These are phyloP conservation scores for Gallirallus australis DNA, from an alignment of 2,797 vertebrate genomes.

Conservation along the genomic window DNA sequence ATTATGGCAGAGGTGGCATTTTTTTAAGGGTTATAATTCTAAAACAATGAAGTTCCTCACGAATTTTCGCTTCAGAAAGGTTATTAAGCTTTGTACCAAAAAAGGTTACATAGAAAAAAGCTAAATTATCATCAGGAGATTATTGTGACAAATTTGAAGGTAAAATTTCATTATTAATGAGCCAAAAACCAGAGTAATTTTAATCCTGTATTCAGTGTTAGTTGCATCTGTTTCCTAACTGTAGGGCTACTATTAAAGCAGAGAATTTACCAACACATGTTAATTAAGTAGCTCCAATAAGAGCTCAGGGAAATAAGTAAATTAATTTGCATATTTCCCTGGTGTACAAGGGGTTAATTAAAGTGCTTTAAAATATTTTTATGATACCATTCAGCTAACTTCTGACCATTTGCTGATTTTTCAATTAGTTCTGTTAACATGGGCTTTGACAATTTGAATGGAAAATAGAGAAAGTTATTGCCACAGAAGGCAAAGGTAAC, in stretches of 20 bases:
- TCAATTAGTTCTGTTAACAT: not conserved
- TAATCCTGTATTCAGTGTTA: not conserved
- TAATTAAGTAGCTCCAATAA: not conserved
- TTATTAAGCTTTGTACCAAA: not conserved
- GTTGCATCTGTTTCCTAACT: not conserved
- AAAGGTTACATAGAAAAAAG: not conserved
- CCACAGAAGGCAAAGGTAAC: not conserved
- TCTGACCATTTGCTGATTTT: not conserved
- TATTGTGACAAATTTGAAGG: not conserved
- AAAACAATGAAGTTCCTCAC: not conserved
- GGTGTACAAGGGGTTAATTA: conserved; percentile 35
- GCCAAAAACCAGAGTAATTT: not conserved
- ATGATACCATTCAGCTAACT: not conserved
- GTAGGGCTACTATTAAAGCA: not conserved
- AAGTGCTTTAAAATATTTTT: conserved; percentile 2
- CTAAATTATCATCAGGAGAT: not conserved
- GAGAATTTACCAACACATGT: not conserved
- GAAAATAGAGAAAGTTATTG: not conserved
- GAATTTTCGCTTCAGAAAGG: not conserved
- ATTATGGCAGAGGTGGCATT: not conserved
- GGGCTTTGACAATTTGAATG: not conserved
- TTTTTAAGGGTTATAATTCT: not conserved
- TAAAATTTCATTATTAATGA: not conserved
- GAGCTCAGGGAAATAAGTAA: not conserved
- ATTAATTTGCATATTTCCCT: conserved; percentile 18